phyloP scores from a whole-genome alignment of 1,140 invertebrate species.

The Apis cerana region DNA sequence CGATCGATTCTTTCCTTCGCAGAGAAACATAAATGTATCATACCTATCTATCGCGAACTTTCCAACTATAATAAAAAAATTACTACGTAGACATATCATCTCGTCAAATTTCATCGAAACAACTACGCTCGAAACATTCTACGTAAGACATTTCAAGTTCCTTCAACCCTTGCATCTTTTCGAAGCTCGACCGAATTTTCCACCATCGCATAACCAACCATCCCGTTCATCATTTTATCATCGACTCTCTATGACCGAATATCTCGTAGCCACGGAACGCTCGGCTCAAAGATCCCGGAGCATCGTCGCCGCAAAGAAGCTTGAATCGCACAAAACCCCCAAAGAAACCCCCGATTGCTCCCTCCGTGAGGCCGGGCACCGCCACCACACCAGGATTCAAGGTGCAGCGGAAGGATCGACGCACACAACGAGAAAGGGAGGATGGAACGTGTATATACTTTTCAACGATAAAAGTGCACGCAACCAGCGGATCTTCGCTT shows the following conservation, averaged over 20 bases:
- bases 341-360: conserved; percentile 7
- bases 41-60: too few relatives aligned
- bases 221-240: not conserved
- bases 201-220: not conserved
- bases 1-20: too few relatives aligned
- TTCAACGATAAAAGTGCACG: conserved; percentile 17
- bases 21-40: too few relatives aligned
- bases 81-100: too few relatives aligned
- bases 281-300: not conserved
- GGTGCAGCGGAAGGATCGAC: conserved; percentile 3
- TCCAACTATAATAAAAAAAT: too few relatives aligned
- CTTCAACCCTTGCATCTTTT: not conserved
- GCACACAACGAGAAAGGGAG: not conserved
- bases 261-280: too few relatives aligned
- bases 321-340: not conserved
- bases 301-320: conserved; percentile 17
- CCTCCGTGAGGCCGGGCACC: not conserved
- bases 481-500: conserved; percentile 21
- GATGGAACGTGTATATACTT: not conserved
- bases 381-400: not conserved
- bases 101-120: too few relatives aligned
- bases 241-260: not conserved
- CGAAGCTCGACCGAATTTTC: not conserved
- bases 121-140: too few relatives aligned
- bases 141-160: not conserved